These are phyloP conservation scores for Chiropotes sagulatus DNA, from an alignment of 2,797 vertebrate species.

Conservation along the genomic window DNA sequence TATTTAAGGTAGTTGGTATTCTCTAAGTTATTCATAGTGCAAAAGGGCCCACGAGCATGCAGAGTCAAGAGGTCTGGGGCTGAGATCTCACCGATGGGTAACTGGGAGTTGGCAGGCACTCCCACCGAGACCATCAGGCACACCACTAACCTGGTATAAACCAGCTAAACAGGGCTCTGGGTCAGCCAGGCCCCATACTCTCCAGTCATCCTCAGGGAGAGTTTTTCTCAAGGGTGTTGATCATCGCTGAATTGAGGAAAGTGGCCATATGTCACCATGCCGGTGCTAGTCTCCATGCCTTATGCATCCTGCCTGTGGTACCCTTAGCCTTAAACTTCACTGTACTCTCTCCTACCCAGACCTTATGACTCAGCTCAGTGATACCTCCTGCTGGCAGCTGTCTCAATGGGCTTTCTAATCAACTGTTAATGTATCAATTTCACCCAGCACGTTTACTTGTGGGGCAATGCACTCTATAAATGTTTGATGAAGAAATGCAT, in stretches of 20 bases:
- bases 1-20: conserved; percentile 56
- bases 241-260: background rate
- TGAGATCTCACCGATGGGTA: background rate
- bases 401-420: background rate
- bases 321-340: background rate
- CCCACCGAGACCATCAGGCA: background rate
- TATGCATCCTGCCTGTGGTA: no score
- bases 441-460: background rate
- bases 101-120: background rate
- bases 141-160: background rate
- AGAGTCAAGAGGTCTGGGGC: background rate
- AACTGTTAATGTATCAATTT: background rate
- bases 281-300: background rate
- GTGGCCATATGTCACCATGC: background rate
- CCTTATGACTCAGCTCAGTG: background rate
- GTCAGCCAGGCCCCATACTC: background rate
- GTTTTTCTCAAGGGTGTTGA: background rate
- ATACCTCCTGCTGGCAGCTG: background rate
- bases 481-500: conserved; percentile 49
- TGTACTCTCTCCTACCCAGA: background rate
- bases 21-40: background rate
- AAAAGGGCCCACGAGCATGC: background rate
- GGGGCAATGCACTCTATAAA: background rate
- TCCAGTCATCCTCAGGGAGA: background rate
- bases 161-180: background rate